Base-by-base conservation (phyloP, 2,888 invertebrate species). In the Hirudinaria manillensis region DNA sequence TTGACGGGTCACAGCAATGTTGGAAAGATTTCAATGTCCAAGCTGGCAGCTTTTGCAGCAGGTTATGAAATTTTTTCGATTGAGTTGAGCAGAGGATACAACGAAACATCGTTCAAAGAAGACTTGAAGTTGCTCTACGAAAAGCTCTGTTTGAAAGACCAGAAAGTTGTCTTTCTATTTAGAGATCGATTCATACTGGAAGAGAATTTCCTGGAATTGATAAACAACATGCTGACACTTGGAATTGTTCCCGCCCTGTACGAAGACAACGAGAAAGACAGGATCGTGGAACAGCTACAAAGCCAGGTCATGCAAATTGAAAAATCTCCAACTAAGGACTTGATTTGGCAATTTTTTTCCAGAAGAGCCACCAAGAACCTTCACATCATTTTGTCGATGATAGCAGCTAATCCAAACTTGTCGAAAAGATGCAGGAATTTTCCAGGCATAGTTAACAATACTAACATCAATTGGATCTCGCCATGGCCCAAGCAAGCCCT, bases 381-480 rank as follows among this genome's bases (percentile, higher is more conserved):
- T 27, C 93, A 94, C 81, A 90, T 95, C 21, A 92, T 93, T 0
- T 85, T 95, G 24, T 91, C 92, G 0, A 94, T 95, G 94, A 93
- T 92, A 4, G 93, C 94, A 0, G 89, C 92, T 1, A 85, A 93
- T 0, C 93, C 94, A 76, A 88, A 89, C 10, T 86, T 95, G n/a
- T 89, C 93, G 70, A 92, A 90, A 81, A 88, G 92, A 27, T 94
- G 94, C 82, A 89, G 94, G 79, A 93, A 90, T 86, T 95, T 94
- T 85, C 95, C 95, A 0, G 85, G 84, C 81, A 87, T 95, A 65
- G 93, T 95, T 55, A 94, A 93, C 83, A 93, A 93, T 83, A 92
- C 93, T 0, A 92, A 91, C 56, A 93, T 95, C 78, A 93, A 95
- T 85, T 95, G 94, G 94, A 90, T 94, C 83, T 93, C 92, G 85